Evolutionary conservation across 2,888 invertebrate genomes (phyloP).

Genomic region (Plebejus anna): DNA sequence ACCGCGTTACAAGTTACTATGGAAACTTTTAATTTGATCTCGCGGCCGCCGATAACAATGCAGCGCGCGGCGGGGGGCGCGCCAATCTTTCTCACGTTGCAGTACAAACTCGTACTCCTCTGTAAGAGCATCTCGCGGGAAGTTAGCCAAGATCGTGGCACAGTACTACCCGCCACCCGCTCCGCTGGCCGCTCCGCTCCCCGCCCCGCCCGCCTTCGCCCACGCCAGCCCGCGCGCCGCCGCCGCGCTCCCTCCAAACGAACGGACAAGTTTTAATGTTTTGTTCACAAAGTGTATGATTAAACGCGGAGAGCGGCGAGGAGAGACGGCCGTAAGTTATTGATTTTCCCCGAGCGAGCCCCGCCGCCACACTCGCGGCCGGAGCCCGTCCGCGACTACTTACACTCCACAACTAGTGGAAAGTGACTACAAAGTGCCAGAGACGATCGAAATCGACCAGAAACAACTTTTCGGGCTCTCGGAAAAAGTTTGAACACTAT

Average conservation of each 20-base stretch:
- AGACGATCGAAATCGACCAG: constrained; percentile 38
- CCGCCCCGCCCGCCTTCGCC: constrained; percentile 53
- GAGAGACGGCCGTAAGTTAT: constrained; percentile 80
- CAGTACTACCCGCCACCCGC: constrained; percentile 45
- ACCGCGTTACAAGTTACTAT: constrained; percentile 57
- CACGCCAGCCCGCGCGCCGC: constrained; percentile 44
- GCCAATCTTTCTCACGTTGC: constrained; percentile 70
- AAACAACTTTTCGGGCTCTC: constrained; percentile 50
- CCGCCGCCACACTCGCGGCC: constrained; percentile 70
- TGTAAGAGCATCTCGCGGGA: constrained; percentile 76
- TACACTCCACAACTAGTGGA: constrained; percentile 53
- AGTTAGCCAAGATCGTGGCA: constrained; percentile 60
- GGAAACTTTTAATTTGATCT: constrained; percentile 71
- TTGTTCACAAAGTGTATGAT: constrained; percentile 81
- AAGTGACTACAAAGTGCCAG: constrained; percentile 55
- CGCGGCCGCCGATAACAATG: constrained; percentile 65
- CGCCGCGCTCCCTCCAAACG: constrained; percentile 69
- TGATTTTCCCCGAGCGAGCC: constrained; percentile 79
- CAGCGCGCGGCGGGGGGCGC: constrained; percentile 61
- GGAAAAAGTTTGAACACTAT: constrained; percentile 48
- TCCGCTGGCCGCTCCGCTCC: constrained; percentile 39
- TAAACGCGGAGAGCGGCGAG: constrained; percentile 79
- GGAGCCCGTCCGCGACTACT: constrained; percentile 51
- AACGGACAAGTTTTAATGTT: constrained; percentile 80
- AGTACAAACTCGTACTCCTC: constrained; percentile 74